Evolutionary conservation across 2,113 vertebrate species (phyloP).

Genomic region (Brachyistius frenatus): DNA sequence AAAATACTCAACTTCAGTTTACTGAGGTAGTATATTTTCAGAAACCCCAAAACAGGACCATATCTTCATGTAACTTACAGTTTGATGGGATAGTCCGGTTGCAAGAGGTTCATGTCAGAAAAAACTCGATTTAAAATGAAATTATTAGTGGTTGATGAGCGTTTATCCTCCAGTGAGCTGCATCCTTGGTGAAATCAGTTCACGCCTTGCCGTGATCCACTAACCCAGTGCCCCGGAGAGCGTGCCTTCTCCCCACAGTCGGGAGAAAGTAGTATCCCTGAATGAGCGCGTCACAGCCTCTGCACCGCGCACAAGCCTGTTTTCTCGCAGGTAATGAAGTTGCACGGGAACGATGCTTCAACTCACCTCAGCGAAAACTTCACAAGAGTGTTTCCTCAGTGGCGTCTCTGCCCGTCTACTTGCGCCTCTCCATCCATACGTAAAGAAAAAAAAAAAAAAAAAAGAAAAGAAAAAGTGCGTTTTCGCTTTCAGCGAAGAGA

Average conservation of each 20-base stretch:
- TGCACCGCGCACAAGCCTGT: not conserved
- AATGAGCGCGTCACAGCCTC: not conserved
- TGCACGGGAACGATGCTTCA: not conserved
- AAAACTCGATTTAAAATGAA: not conserved
- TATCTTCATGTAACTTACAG: no score
- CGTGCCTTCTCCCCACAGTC: not conserved
- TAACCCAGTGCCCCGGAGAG: constrained; percentile 67
- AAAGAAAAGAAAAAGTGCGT: constrained; percentile 4
- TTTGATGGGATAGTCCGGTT: no score
- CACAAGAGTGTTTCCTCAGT: constrained; percentile 60
- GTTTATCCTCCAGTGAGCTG: constrained; percentile 6
- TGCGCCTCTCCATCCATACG: constrained; percentile 73
- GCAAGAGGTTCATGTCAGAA: not conserved
- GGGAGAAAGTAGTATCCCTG: not conserved
- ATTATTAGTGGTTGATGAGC: not conserved
- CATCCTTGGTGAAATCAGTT: constrained; percentile 23
- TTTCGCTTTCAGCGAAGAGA: not conserved
- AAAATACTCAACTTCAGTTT: no score
- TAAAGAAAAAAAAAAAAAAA: not conserved
- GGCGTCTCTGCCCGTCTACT: constrained; percentile 60
- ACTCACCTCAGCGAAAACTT: constrained; percentile 81
- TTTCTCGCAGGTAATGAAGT: no score
- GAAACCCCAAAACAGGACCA: no score
- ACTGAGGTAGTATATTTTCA: no score
- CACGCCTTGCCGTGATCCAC: constrained; percentile 56